Conservation (phyloP, 2,113 vertebrate species). For the Sinosuthora webbiana region DNA sequence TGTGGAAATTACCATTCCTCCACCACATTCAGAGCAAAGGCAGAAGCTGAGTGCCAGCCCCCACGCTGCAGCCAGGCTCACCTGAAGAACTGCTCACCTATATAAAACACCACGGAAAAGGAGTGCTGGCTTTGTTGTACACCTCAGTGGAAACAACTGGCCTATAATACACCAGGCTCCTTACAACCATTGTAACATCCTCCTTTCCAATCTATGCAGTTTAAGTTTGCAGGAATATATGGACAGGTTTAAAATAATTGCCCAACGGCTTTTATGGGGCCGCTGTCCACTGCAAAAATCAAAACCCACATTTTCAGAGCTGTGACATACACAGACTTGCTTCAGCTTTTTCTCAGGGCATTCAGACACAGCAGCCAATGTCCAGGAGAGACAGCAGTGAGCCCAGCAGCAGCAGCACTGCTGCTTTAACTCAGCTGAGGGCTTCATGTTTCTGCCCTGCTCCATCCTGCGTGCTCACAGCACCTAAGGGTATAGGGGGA, state of each 20-base stretch:
- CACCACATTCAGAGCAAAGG: background rate
- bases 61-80: background rate
- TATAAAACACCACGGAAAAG: background rate
- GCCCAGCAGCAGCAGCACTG: background rate
- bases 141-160: background rate
- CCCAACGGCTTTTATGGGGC: background rate
- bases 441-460: background rate
- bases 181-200: background rate
- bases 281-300: background rate
- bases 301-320: background rate
- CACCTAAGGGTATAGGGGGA: background rate
- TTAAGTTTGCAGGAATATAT: background rate
- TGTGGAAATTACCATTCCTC: background rate
- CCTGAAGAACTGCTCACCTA: background rate
- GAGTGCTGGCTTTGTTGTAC: background rate
- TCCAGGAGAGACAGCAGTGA: background rate
- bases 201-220: background rate
- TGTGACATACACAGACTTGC: no score
- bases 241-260: background rate
- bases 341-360: background rate
- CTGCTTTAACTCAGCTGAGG: background rate
- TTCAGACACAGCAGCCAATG: background rate
- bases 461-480: background rate
- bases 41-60: background rate
- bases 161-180: background rate